These are phyloP conservation scores for Atherinosoma microstoma DNA, from an alignment of 2,797 vertebrate genomes.

Conservation along the genomic window DNA sequence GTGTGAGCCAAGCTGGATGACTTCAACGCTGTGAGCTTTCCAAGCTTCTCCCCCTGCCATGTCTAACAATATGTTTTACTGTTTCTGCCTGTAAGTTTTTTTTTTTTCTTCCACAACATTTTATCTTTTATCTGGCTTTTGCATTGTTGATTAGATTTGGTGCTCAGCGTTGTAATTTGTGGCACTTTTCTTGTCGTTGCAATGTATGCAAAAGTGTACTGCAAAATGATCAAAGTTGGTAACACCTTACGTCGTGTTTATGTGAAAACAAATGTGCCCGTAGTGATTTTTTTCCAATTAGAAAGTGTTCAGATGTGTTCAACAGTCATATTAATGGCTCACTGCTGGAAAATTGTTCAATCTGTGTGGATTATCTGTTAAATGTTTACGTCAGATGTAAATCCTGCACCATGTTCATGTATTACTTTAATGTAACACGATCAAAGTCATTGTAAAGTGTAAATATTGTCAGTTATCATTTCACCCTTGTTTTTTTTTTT, in stretches of 20 bases:
- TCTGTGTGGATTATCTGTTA: constrained; percentile 50
- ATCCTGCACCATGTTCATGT: constrained; percentile 60
- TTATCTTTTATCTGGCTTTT: constrained; percentile 12
- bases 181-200: constrained; percentile 36
- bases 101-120: constrained; percentile 31
- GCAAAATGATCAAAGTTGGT: constrained; percentile 27
- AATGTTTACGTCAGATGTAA: constrained; percentile 67
- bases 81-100: constrained; percentile 9
- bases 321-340: constrained; percentile 22
- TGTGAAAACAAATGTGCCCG: constrained; percentile 32
- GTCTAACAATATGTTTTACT: constrained; percentile 24
- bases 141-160: constrained; percentile 18
- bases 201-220: constrained; percentile 21
- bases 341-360: constrained; percentile 45
- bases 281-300: constrained; percentile 30
- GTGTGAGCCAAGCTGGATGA: constrained; percentile 57
- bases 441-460: constrained; percentile 67
- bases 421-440: constrained; percentile 62
- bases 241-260: constrained; percentile 24
- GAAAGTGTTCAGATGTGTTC: constrained; percentile 35
- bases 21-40: constrained; percentile 57
- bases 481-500: not conserved
- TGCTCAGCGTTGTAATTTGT: constrained; percentile 42
- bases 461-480: constrained; percentile 59
- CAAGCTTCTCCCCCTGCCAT: constrained; percentile 19